phyloP scores from a whole-genome alignment of 2,113 vertebrate genomes.

The Aphyosemion australe region DNA sequence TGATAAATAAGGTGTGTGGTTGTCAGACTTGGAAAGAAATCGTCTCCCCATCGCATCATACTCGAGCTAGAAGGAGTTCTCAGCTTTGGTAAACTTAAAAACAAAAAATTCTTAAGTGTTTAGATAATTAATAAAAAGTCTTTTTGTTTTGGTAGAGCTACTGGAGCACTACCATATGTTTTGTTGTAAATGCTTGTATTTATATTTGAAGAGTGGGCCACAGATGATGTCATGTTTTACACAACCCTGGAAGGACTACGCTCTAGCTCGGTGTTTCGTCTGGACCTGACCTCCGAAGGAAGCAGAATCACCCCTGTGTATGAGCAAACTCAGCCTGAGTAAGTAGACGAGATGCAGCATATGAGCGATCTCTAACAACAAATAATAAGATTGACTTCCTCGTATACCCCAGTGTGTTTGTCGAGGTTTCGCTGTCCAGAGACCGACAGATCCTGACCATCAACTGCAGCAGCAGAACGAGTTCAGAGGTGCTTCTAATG shows the following conservation, averaged over 20 bases:
- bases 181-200: neutral
- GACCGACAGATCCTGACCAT: conserved; percentile 87
- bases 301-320: conserved; percentile 80
- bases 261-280: conserved; percentile 84
- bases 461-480: conserved; percentile 91
- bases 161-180: neutral
- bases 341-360: conserved; percentile 50
- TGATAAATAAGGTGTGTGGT: conserved; percentile 69
- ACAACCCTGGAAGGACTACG: conserved; percentile 85
- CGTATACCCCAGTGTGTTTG: conserved; percentile 76
- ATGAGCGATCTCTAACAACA: neutral
- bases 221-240: conserved; percentile 87
- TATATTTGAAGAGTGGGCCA: conserved; percentile 87
- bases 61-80: conserved; percentile 84
- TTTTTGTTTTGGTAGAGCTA: neutral
- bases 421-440: conserved; percentile 88
- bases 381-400: neutral
- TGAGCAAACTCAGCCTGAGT: conserved; percentile 89
- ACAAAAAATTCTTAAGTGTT: neutral
- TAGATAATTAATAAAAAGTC: neutral
- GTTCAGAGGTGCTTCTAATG: conserved; percentile 90
- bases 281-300: conserved; percentile 78
- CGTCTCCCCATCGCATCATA: conserved; percentile 48
- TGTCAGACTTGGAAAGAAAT: conserved; percentile 73
- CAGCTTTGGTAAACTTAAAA: conserved; percentile 86